Evolutionary conservation across 2,888 invertebrate species (phyloP).

Genomic region (Theretra japonica): DNA sequence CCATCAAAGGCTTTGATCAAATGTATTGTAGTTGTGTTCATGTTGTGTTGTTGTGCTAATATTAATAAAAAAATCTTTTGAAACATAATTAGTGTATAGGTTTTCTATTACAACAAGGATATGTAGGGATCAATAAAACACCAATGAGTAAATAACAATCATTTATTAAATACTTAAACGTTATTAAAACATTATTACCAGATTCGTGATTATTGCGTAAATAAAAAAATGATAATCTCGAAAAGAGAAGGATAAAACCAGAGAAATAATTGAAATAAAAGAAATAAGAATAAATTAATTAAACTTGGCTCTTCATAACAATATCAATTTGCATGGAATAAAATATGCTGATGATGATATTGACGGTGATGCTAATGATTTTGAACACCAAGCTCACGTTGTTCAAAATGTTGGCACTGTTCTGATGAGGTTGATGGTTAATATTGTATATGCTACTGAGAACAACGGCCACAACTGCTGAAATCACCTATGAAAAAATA

Average conservation of each 20-base stretch:
- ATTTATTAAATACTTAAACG: neutral
- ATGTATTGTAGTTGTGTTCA: no score
- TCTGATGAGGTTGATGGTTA: conserved; percentile 85
- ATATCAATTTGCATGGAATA: conserved; percentile 78
- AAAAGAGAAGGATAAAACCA: no score
- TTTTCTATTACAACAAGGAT: no score
- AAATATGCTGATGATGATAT: conserved; percentile 86
- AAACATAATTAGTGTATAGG: no score
- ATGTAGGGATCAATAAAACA: neutral
- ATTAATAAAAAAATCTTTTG: no score
- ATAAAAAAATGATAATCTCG: neutral
- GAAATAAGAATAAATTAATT: neutral
- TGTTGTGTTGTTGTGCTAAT: no score
- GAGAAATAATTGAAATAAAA: conserved; percentile 2
- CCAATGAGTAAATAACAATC: neutral
- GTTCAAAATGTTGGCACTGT: conserved; percentile 85
- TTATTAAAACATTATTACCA: neutral
- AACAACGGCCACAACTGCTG: conserved; percentile 85
- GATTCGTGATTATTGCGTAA: no score
- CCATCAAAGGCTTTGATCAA: no score
- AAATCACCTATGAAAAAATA: conserved; percentile 80
- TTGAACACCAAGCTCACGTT: conserved; percentile 85
- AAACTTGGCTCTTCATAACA: conserved; percentile 32
- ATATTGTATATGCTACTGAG: conserved; percentile 86
- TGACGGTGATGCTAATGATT: conserved; percentile 84